phyloP scores from a whole-genome alignment of 1,140 invertebrate species.

The Brachionus koreanus region DNA sequence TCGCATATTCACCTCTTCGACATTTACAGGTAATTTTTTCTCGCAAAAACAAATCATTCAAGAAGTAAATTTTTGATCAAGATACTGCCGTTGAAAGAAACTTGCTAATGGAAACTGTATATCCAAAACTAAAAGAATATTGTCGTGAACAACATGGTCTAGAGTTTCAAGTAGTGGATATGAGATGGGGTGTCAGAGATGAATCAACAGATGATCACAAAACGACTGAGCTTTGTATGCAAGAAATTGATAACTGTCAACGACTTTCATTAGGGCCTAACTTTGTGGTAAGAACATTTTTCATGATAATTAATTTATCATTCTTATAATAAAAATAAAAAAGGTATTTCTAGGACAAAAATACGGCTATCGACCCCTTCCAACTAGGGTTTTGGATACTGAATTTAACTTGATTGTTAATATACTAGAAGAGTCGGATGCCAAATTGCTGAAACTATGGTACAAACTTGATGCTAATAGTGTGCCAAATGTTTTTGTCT shows the following conservation, averaged over 20 bases:
- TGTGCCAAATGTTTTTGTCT: constrained; percentile 78
- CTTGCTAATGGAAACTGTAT: constrained; percentile 95
- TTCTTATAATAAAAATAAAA: constrained; percentile 46
- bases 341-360: constrained; percentile 93
- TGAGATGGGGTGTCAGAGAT: constrained; percentile 87
- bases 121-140: constrained; percentile 92
- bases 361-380: constrained; percentile 93
- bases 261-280: constrained; percentile 93
- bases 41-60: neutral
- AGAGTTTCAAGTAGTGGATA: constrained; percentile 80
- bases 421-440: constrained; percentile 73
- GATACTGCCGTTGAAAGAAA: constrained; percentile 96
- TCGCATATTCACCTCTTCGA: constrained; percentile 95
- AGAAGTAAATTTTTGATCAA: constrained; percentile 47
- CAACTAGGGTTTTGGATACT: constrained; percentile 73
- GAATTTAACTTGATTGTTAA: constrained; percentile 83
- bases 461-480: constrained; percentile 93
- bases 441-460: constrained; percentile 82
- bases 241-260: constrained; percentile 95
- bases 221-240: constrained; percentile 95
- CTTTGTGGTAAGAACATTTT: constrained; percentile 71
- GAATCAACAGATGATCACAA: constrained; percentile 98
- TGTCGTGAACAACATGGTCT: constrained; percentile 65
- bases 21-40: constrained; percentile 78
- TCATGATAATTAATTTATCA: constrained; percentile 27